phyloP scores from a whole-genome alignment of 2,797 vertebrate species.

The Fringilla coelebs region DNA sequence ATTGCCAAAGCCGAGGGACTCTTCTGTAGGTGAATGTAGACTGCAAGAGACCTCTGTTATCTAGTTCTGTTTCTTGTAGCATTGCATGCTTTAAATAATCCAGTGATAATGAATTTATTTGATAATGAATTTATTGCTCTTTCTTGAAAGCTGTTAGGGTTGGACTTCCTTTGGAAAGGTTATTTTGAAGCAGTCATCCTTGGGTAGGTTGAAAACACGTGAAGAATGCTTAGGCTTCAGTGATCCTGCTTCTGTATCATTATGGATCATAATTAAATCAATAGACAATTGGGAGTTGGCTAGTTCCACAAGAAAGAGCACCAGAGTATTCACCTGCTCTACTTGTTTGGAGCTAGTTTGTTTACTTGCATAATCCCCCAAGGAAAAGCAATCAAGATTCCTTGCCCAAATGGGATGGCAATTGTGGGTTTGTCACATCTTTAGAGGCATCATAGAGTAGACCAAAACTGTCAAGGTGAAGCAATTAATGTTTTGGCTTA shows the following conservation, averaged over 20 bases:
- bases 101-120: neutral
- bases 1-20: neutral
- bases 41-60: neutral
- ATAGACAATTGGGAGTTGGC: neutral
- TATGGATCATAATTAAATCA: neutral
- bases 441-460: neutral
- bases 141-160: neutral
- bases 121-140: neutral
- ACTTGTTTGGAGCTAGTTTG: neutral
- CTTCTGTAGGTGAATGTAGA: accelerated
- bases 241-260: neutral
- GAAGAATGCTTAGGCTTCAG: neutral
- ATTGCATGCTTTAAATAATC: neutral
- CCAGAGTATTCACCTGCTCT: neutral
- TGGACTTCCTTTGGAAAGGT: neutral
- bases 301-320: neutral
- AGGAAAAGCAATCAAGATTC: neutral
- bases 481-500: neutral
- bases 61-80: neutral
- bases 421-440: neutral
- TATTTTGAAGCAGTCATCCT: neutral
- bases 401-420: neutral
- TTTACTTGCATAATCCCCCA: neutral
- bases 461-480: neutral
- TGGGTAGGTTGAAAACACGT: accelerated